Evolutionary conservation across 2,113 vertebrate genomes (phyloP).

Genomic region (Dicentrarchus labrax): DNA sequence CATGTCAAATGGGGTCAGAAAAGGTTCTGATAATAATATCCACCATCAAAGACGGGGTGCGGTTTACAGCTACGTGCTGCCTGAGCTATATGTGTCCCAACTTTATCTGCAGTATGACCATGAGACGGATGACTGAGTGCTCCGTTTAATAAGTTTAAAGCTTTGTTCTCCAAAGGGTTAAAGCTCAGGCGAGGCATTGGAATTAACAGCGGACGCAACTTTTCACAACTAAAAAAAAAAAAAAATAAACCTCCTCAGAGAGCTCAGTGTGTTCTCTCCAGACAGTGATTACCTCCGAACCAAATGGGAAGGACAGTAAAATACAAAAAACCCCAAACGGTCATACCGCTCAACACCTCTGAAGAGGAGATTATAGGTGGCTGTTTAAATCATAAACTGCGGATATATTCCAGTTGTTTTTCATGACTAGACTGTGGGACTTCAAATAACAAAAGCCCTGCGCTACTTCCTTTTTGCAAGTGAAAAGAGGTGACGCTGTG

Average conservation of each 20-base stretch:
- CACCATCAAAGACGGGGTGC: slow-evolving; percentile 11
- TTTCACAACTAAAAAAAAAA: not conserved
- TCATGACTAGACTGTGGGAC: slow-evolving; percentile 75
- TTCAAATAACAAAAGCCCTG: slow-evolving; percentile 81
- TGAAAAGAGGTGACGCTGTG: slow-evolving; percentile 82
- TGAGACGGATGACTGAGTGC: not conserved
- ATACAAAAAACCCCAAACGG: slow-evolving; percentile 17
- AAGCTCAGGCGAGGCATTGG: no score
- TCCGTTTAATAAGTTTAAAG: no score
- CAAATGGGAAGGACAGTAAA: slow-evolving; percentile 55
- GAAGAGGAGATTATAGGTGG: slow-evolving; percentile 56
- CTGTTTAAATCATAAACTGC: slow-evolving; percentile 79
- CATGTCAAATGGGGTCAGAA: not conserved
- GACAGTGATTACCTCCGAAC: slow-evolving; percentile 21
- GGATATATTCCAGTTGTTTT: slow-evolving; percentile 82
- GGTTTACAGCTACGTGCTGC: slow-evolving; percentile 13
- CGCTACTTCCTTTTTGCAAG: slow-evolving; percentile 83
- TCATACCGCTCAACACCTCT: slow-evolving; percentile 53
- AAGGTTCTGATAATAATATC: slow-evolving; percentile 29
- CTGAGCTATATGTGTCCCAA: slow-evolving; percentile 4
- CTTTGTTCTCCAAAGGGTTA: no score
- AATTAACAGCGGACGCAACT: not conserved
- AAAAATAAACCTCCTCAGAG: not conserved
- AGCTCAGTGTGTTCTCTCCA: not conserved
- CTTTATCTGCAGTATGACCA: slow-evolving; percentile 17